Evolutionary conservation across 1,140 invertebrate genomes (phyloP), one percentile per base, ranked within the genome.

Genomic region (Zaprionus africanus): DNA sequence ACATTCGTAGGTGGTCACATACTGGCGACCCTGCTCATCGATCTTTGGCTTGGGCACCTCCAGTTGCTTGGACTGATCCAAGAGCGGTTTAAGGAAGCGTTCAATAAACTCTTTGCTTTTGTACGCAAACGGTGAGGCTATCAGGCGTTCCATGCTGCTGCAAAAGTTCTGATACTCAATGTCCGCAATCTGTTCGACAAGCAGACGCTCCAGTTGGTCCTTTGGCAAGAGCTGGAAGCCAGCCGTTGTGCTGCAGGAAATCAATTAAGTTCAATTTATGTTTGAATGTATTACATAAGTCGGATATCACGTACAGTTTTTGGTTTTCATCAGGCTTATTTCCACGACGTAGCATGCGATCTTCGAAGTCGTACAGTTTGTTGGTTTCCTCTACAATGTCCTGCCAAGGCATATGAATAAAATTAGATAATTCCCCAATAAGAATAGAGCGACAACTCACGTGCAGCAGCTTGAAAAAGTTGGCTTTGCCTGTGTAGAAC

Each of bases 401-500:
- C 95, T 96, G 56, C 4, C 0, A 9, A 34, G 19, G 1, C 36
- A 5, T 24, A 12, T 22, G 15, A 34, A 4, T 9, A 9, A 74
- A 60, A 26, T 56, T 34, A 19, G 17, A 17, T 4, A 15, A 17
- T 31, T 28, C 1, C 7, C 6, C 7, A 28, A 28, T 15, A 9
- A 15, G 5, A 56, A 17, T 4, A 6, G 4, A 2, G 4, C 5
- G 5, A 17, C 76, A 28, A 77, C 94, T 94, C 93, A 98, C 98
- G 94, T 97, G 95, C 78, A 98, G 92, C n/a, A 96, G 68, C 88
- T 97, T 94, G 91, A 96, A 97, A 92, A 96, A 99, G 92, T 97
- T 96, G 5, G 97, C 95, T 90, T 95, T 96, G 51, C 94, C 94
- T 1, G 98, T 99, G 86, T 99, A 99, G 93, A 98, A 99, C 66